These are phyloP conservation scores for Syngnathoides biaculeatus DNA, from an alignment of 2,113 vertebrate genomes.

Conservation along the genomic window DNA sequence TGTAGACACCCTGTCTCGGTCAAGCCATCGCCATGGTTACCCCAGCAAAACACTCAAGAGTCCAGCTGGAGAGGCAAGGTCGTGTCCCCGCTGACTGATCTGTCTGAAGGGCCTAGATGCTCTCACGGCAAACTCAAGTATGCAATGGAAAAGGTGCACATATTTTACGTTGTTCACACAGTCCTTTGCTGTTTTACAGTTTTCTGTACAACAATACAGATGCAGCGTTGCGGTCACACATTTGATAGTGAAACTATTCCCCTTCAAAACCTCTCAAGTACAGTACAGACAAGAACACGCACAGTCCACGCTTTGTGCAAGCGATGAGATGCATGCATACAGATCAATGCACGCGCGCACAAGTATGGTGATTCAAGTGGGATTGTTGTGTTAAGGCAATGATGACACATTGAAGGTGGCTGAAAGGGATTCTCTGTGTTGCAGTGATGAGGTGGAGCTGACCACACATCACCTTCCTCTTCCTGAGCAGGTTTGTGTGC, in stretches of 20 bases:
- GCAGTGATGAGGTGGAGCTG: constrained; percentile 49
- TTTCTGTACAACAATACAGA: not conserved
- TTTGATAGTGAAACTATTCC: not conserved
- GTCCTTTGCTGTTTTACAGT: not conserved
- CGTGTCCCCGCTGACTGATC: constrained; percentile 52
- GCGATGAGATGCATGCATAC: not conserved
- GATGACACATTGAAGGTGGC: constrained; percentile 46
- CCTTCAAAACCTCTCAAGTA: not conserved
- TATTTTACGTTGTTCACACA: not conserved
- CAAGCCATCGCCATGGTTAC: constrained; percentile 56
- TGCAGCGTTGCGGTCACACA: not conserved
- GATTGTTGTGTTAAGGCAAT: constrained; percentile 61
- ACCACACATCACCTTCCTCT: constrained; percentile 63
- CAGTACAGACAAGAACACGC: not conserved
- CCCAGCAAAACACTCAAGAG: constrained; percentile 55
- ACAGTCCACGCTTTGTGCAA: constrained; percentile 1
- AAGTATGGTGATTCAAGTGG: constrained; percentile 36
- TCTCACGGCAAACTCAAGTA: constrained; percentile 6
- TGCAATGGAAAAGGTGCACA: not conserved
- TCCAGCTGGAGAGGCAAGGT: constrained; percentile 65
- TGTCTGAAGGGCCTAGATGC: constrained; percentile 37
- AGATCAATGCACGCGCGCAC: constrained; percentile 2
- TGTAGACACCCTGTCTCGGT: constrained; percentile 62
- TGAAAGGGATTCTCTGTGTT: constrained; percentile 68
- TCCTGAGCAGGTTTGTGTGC: constrained; percentile 45